phyloP scores from a whole-genome alignment of 1,140 invertebrate species.

The Brachionus rotundiformis region DNA sequence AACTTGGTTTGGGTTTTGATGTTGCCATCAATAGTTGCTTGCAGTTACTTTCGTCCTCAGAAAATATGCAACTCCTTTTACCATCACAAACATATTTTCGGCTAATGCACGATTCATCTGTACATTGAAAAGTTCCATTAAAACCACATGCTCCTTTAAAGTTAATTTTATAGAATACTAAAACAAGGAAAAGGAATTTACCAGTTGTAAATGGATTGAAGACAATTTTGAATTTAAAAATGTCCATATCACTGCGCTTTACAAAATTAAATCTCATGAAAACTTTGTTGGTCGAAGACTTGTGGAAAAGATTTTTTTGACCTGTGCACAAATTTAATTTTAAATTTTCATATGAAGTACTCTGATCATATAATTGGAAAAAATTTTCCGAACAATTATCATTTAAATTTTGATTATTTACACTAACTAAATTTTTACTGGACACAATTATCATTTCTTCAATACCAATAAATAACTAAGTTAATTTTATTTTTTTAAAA shows the following conservation, averaged over 20 bases:
- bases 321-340: background rate
- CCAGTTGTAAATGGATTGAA: constrained; percentile 11
- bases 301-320: constrained; percentile 27
- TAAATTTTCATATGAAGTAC: background rate
- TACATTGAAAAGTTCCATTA: background rate
- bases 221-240: constrained; percentile 20
- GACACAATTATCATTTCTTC: constrained; percentile 16
- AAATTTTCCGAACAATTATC: constrained; percentile 35
- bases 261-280: constrained; percentile 32
- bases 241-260: background rate
- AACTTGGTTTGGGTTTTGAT: background rate
- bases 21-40: background rate
- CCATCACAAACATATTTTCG: constrained; percentile 9
- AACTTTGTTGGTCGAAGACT: constrained; percentile 7
- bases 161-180: background rate
- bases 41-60: background rate
- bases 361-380: constrained; percentile 16
- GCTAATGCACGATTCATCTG: constrained; percentile 32
- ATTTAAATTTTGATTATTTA: background rate
- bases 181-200: background rate
- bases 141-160: background rate
- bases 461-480: constrained; percentile 21
- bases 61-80: constrained; percentile 19
- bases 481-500: background rate
- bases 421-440: background rate